phyloP scores from a whole-genome alignment of 2,888 invertebrate genomes.

The Psylliodes chrysocephalus region DNA sequence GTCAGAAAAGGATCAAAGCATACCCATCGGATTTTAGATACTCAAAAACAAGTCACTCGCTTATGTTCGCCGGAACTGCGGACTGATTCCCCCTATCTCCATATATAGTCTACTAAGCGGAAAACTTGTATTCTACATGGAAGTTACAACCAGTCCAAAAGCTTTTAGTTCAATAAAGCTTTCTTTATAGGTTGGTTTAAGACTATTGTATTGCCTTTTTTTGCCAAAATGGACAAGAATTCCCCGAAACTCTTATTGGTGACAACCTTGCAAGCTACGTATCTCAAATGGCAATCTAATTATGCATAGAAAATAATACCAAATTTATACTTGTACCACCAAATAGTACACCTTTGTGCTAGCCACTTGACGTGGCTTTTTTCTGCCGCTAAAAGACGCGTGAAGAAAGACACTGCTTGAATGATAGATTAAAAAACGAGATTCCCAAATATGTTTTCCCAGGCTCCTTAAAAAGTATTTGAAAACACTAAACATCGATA shows the following conservation, averaged over 20 bases:
- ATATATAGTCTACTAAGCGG: not conserved
- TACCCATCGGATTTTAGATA: not conserved
- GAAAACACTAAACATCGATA: too few relatives aligned
- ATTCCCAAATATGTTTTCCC: too few relatives aligned
- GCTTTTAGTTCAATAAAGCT: not conserved
- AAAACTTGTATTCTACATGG: not conserved
- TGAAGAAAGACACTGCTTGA: too few relatives aligned
- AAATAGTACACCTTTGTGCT: not conserved
- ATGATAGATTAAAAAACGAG: too few relatives aligned
- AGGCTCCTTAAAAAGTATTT: too few relatives aligned
- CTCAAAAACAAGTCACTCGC: not conserved
- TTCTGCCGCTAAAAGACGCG: constrained; percentile 1
- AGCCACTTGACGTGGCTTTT: not conserved
- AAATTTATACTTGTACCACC: not conserved
- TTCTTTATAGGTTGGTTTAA: not conserved
- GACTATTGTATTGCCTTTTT: not conserved
- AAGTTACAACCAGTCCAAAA: not conserved
- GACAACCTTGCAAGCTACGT: constrained; percentile 1
- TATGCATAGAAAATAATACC: not conserved
- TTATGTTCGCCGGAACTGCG: not conserved
- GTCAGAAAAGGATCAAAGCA: not conserved
- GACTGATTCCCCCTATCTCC: not conserved
- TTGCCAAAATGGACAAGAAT: not conserved
- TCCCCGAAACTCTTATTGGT: not conserved
- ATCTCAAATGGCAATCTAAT: not conserved